These are phyloP conservation scores for Pegea sp. DNA, from an alignment of 23 tunicate species.

Conservation along the genomic window DNA sequence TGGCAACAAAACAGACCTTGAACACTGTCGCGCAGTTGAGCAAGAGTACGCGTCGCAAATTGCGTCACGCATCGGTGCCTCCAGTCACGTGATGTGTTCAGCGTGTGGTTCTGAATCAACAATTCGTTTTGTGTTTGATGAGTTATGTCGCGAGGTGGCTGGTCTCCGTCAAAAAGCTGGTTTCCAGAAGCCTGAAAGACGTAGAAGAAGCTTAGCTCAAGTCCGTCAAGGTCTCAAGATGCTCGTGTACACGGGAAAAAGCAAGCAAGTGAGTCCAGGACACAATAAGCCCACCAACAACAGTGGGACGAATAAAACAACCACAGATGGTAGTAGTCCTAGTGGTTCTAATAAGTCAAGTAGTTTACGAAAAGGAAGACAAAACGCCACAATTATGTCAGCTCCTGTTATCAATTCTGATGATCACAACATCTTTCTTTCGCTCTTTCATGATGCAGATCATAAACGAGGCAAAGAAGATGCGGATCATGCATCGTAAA, in stretches of 20 bases:
- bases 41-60: constrained; percentile 25
- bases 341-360: background rate
- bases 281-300: no score
- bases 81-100: constrained; percentile 58
- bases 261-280: constrained; percentile 4
- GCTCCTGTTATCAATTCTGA: constrained; percentile 46
- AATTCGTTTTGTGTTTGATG: constrained; percentile 67
- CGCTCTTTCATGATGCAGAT: background rate
- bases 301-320: no score
- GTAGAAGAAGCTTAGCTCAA: constrained; percentile 64
- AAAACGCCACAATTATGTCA: constrained; percentile 25
- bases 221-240: constrained; percentile 52
- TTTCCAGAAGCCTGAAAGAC: constrained; percentile 25
- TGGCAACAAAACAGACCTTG: constrained; percentile 67
- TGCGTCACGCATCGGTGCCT: constrained; percentile 15
- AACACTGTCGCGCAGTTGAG: constrained; percentile 35
- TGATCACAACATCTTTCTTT: constrained; percentile 5
- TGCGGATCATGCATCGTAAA: no score
- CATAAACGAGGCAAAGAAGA: no score
- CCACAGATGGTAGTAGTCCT: background rate
- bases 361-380: background rate
- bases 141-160: constrained; percentile 86
- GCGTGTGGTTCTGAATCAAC: constrained; percentile 52
- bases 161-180: constrained; percentile 6
- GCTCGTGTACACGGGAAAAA: constrained; percentile 56